Evolutionary conservation across 1,140 invertebrate genomes (phyloP), one percentile per base, ranked within the genome.

Genomic region (Drosophila aff.): DNA sequence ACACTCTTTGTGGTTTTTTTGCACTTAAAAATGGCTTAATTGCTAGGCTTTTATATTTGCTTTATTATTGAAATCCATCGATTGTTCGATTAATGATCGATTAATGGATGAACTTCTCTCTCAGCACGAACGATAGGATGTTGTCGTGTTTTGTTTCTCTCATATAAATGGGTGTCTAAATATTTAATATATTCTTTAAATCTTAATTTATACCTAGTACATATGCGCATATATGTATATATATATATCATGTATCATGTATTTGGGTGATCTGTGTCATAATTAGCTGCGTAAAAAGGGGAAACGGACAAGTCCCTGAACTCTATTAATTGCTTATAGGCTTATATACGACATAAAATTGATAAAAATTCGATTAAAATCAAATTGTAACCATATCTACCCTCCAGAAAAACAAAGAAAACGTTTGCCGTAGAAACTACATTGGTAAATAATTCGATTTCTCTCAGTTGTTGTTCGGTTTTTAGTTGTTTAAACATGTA

Each of bases 1-100:
- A 73, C 61, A 31, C 36, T 33, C 31, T 52, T 46, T 52, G 67
- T 50, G 11, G 38, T 44, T 52, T 58, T 43, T 57, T 76, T 89
- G 68, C 81, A 79, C 81, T 90, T 90, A 90, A 66, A 89, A 81
- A 90, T 81, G 50, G 74, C 84, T 89, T 89, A 89, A 72, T 44
- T 52, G 23, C 84, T 87, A 87, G 21, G 44, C 63, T 82, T 60
- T 33, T 5, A 52, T 43, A 57, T 82, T 73, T 86, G 55, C 76
- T 67, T 40, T 72, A 49, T 62, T 69, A 58, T 79, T 87, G 77
- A 89, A 89, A 89, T 89, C 81, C 81, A 60, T 83, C 84, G 81
- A 87, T 87, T 89, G 78, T 81, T 75, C 50, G 26, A 23, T 49
- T 46, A 63, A 49, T 64, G 60, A 23, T 40, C 62, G 33, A 58